Conservation (phyloP, 64 coral and sea anemone species). For the Montipora capricornis region DNA sequence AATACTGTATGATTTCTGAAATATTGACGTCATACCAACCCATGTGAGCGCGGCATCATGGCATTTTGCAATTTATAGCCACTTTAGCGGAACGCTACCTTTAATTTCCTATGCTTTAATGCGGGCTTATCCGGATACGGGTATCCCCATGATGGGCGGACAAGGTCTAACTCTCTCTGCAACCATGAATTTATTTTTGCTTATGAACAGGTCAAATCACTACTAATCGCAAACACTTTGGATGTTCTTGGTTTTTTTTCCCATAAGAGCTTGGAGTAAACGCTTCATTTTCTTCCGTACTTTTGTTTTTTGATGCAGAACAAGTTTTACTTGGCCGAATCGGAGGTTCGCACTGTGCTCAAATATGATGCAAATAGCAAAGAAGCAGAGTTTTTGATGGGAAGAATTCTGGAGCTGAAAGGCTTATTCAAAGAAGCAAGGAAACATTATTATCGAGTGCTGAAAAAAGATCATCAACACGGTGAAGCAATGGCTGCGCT, state of each 20-base stretch:
- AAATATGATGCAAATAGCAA: slow-evolving; percentile 43
- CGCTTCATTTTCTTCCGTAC: not conserved
- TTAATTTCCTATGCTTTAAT: too few species aligned
- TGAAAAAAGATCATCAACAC: slow-evolving; percentile 62
- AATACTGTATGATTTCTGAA: too few species aligned
- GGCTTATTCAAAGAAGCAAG: slow-evolving; percentile 45
- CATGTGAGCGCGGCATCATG: too few species aligned
- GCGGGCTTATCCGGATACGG: too few species aligned
- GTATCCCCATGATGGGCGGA: too few species aligned
- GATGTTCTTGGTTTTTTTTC: not conserved
- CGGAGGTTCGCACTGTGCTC: slow-evolving; percentile 58
- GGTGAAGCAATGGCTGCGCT: slow-evolving; percentile 49
- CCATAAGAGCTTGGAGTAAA: not conserved
- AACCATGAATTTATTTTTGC: too few species aligned
- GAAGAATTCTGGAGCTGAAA: slow-evolving; percentile 64
- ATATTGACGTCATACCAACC: too few species aligned
- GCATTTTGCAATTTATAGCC: too few species aligned
- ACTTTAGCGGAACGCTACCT: too few species aligned
- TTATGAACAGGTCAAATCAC: too few species aligned
- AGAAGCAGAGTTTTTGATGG: slow-evolving; percentile 68
- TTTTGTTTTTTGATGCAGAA: slow-evolving; percentile 20
- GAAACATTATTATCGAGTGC: slow-evolving; percentile 40
- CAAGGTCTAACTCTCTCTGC: too few species aligned
- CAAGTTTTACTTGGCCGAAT: slow-evolving; percentile 70
- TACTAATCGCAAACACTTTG: too few species aligned